Evolutionary conservation across 1,140 invertebrate species (phyloP), one percentile per base, ranked within the genome.

Genomic region (Hyposmocoma kahamanoa): DNA sequence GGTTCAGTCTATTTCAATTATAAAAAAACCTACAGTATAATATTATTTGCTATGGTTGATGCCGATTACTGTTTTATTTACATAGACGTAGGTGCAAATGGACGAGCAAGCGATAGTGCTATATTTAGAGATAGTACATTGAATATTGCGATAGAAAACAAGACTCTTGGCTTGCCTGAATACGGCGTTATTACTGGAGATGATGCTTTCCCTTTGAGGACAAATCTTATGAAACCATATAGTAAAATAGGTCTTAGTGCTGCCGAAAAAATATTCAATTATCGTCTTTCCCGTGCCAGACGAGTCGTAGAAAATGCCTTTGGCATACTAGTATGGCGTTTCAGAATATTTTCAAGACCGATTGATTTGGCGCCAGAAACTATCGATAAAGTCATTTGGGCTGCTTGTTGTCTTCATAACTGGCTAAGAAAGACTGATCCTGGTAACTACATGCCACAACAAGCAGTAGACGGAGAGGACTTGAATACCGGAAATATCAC

Each of bases 11-110:
- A 28, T 42, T 22, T n/a, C 20, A 42, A 22, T 42, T 42, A 42
- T 18, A 42, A 42, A 22, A 5, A 21, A n/a, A 54, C 32, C 11
- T 10, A 41, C 2, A 54, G 47, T 20, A 42, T 54, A 30, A 47
- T 50, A n/a, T 47, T 54, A 10, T 15, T 42, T 10, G 46, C 47
- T 15, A 30, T 54, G 36, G 22, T 54, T 15, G 38, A 54, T 30
- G 47, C 38, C 9, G 47, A 50, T 32, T 54, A 42, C 44, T 19
- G 39, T 3, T 54, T 54, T 22, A 50, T 54, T 15, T 54, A 19
- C 41, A 38, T 39, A 15, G 47, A 54, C 13, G 22, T 54, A 19
- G 47, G 38, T 2, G 24, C 24, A 28, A 28, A 28, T 11, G 24
- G 24, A 6, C 24, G 24, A 11, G 6, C 6, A 6, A 6, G 6